phyloP scores from a whole-genome alignment of 1,140 invertebrate genomes.

The Medauroidea extradentata region DNA sequence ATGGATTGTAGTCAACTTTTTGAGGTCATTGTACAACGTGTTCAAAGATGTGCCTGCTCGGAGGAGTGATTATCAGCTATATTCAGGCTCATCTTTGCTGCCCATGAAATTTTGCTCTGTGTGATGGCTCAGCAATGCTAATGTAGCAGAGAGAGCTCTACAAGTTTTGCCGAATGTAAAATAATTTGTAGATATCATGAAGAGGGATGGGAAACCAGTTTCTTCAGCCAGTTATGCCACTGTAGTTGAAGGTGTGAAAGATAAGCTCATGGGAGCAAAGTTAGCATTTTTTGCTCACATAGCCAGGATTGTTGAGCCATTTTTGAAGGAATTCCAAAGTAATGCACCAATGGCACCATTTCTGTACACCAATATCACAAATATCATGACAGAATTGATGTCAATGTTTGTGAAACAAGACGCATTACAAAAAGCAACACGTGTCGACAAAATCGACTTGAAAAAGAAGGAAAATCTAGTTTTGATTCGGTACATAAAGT shows the following conservation, averaged over 20 bases:
- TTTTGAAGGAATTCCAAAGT: constrained; percentile 20
- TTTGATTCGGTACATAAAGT: too few relatives aligned
- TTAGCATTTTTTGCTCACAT: constrained; percentile 1
- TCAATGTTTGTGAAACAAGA: constrained; percentile 6
- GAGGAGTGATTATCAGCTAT: constrained; percentile 14
- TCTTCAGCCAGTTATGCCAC: constrained; percentile 15
- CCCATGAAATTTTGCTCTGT: constrained; percentile 26
- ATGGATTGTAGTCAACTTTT: constrained; percentile 23
- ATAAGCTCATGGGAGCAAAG: constrained; percentile 5
- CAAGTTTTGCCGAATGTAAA: too few relatives aligned
- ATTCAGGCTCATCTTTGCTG: constrained; percentile 19
- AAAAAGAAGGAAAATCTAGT: too few relatives aligned
- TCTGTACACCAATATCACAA: constrained; percentile 1
- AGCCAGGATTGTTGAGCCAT: constrained; percentile 19
- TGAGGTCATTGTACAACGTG: constrained; percentile 19
- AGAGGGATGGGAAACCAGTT: too few relatives aligned
- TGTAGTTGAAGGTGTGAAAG: constrained; percentile 5
- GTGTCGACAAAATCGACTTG: neutral
- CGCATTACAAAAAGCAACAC: constrained; percentile 3
- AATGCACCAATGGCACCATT: constrained; percentile 19
- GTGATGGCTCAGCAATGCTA: constrained; percentile 27
- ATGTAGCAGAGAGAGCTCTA: too few relatives aligned
- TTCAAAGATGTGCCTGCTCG: constrained; percentile 25
- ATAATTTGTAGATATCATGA: too few relatives aligned
- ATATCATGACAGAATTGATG: constrained; percentile 7